A percentile compares a stretch with the other conserved stretches of the same genome.
Evolutionary conservation across 2,113 vertebrate species (phyloP).

Genomic region (Pagrus major): DNA sequence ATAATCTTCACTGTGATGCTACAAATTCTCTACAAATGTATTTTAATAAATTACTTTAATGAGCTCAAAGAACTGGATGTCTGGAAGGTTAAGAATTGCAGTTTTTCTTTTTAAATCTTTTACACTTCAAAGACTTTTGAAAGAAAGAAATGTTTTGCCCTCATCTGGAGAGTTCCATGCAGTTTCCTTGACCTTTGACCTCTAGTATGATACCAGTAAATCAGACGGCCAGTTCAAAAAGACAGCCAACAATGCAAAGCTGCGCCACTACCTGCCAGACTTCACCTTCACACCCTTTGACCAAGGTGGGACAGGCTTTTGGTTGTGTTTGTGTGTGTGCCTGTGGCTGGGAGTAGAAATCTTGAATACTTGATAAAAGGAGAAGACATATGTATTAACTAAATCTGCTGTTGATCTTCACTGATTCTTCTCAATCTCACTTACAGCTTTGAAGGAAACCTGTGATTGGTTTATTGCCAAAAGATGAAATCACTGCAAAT

Average conservation of each 20-base stretch:
- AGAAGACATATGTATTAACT: not conserved
- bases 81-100: no score
- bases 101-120: not conserved
- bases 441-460: constrained; percentile 93
- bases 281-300: constrained; percentile 94
- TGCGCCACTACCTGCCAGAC: constrained; percentile 86
- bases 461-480: constrained; percentile 92
- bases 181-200: constrained; percentile 79
- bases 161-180: not conserved
- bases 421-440: not conserved
- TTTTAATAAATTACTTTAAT: no score
- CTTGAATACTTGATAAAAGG: no score
- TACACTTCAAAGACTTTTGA: no score
- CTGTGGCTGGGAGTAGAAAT: not conserved
- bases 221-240: constrained; percentile 97
- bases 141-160: no score
- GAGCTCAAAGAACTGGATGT: not conserved
- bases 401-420: not conserved
- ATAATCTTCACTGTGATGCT: no score
- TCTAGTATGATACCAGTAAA: constrained; percentile 92
- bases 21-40: no score
- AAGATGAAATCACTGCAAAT: no score
- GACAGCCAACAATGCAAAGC: constrained; percentile 94
- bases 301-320: constrained; percentile 83
- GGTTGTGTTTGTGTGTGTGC: not conserved